Base-by-base conservation (phyloP, 1,140 invertebrate genomes). In the Chironomus striatipennis region DNA sequence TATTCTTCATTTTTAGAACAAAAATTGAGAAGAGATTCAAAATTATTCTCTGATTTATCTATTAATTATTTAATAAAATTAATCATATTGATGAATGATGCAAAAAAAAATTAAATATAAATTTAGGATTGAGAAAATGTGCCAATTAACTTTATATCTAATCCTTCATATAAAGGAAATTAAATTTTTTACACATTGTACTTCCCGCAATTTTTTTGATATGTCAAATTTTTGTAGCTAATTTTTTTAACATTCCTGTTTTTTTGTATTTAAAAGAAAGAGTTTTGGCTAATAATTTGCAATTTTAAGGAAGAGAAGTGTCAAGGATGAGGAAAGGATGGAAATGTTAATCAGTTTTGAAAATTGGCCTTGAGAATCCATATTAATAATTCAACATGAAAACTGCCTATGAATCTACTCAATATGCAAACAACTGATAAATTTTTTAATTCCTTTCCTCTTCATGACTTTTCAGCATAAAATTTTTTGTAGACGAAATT, bases 111-210 rank as follows among this genome's bases (percentile, higher is more conserved):
- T 57, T 57, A n/a, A 57, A 15, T 15, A n/a, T 57, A 57, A 12
- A 57, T 57, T 57, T 57, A 57, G 12, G 47, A 57, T n/a, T 57
- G n/a, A 57, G 12, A 57, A 57, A 57, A 57, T 57, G 47, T 57
- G 47, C 47, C 47, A 57, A 57, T 57, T 57, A 57, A 57, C n/a
- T n/a, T 57, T 57, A 57, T 57, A 57, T 57, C 47, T 57, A 57
- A 12, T 57, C 47, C 12, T 34, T 34, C 24, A 34, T 34, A 34
- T 34, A 34, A 34, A 34, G 24, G 24, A 34, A 34, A 34, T 34
- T 34, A 1, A 34, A 34, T 34, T 34, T 34, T 34, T 34, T 34
- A 34, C 24, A 34, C 24, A 34, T 34, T 57, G n/a, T 47, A 47
- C n/a, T n/a, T 57, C 47, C 47, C n/a, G 47, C 12, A 57, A 57